Conservation (phyloP, 2,888 invertebrate genomes). For the Podabrus alpinus region DNA sequence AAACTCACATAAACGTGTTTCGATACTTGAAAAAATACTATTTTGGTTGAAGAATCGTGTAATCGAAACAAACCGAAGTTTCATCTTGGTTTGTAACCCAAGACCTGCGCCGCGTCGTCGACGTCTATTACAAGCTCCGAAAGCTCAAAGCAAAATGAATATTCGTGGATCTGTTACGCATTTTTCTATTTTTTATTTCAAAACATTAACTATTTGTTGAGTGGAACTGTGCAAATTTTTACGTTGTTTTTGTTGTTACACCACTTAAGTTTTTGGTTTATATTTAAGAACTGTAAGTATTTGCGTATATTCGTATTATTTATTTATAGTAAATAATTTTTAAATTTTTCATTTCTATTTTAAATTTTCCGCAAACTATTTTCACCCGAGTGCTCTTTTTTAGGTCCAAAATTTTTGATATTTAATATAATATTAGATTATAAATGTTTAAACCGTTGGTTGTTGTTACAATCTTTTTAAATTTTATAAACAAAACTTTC, state of each 20-base stretch:
- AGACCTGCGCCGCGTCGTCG: constrained; percentile 27
- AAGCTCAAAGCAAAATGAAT: constrained; percentile 16
- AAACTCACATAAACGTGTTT: neutral
- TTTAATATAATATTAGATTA: too few species aligned
- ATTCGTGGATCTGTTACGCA: neutral
- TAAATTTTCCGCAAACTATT: neutral
- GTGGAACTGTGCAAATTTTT: neutral
- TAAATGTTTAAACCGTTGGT: neutral
- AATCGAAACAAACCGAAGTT: neutral
- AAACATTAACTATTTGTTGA: neutral
- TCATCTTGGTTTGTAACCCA: constrained; percentile 9
- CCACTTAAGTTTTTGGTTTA: neutral
- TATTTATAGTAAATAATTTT: neutral
- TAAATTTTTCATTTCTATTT: neutral
- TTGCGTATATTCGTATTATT: neutral
- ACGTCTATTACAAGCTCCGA: constrained; percentile 13
- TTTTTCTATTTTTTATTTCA: neutral
- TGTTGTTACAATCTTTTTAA: neutral
- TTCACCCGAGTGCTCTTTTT: neutral
- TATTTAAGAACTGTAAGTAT: neutral
- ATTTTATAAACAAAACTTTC: neutral
- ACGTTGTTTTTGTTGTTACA: neutral
- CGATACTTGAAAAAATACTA: neutral
- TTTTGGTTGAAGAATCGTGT: neutral
- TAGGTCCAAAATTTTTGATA: neutral